These are phyloP conservation scores for Blastomussa wellsi DNA, from an alignment of 92 coral and sea anemone genomes.

Conservation along the genomic window DNA sequence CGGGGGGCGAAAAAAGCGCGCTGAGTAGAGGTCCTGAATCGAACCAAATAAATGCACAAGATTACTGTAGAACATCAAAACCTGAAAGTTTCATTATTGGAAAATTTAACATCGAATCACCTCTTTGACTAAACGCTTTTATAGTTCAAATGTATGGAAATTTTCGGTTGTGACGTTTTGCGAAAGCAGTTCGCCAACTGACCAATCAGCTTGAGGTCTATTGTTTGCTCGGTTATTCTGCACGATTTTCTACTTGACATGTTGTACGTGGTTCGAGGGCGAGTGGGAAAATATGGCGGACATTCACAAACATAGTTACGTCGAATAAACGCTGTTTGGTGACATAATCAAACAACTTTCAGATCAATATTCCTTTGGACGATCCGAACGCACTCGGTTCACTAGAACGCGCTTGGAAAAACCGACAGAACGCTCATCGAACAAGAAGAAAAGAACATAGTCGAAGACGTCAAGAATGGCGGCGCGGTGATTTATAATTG, in stretches of 20 bases:
- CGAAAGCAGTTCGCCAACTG: constrained; percentile 54
- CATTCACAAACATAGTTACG: constrained; percentile 14
- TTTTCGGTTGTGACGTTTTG: constrained; percentile 78
- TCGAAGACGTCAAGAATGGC: constrained; percentile 16
- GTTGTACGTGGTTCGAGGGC: constrained; percentile 22
- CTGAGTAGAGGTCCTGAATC: background rate
- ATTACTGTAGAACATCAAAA: background rate
- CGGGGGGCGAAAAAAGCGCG: background rate
- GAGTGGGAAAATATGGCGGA: constrained; percentile 33
- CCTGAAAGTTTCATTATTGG: background rate
- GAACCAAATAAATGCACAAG: background rate
- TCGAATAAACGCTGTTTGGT: constrained; percentile 29
- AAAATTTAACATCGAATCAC: constrained; percentile 16
- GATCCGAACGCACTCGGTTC: background rate
- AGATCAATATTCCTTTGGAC: background rate
- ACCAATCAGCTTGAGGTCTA: constrained; percentile 80
- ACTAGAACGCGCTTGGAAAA: background rate
- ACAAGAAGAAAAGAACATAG: constrained; percentile 7
- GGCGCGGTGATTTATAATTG: constrained; percentile 21
- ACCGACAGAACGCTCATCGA: constrained; percentile 4
- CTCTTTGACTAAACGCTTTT: constrained; percentile 24
- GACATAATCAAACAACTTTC: constrained; percentile 14
- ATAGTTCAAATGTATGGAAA: constrained; percentile 73
- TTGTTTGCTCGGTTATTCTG: constrained; percentile 69
- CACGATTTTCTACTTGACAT: constrained; percentile 44